Percentiles rank a stretch among this genome's conserved stretches.
phyloP scores from a whole-genome alignment of 1,140 invertebrate genomes.

The Camponotus vicinus region DNA sequence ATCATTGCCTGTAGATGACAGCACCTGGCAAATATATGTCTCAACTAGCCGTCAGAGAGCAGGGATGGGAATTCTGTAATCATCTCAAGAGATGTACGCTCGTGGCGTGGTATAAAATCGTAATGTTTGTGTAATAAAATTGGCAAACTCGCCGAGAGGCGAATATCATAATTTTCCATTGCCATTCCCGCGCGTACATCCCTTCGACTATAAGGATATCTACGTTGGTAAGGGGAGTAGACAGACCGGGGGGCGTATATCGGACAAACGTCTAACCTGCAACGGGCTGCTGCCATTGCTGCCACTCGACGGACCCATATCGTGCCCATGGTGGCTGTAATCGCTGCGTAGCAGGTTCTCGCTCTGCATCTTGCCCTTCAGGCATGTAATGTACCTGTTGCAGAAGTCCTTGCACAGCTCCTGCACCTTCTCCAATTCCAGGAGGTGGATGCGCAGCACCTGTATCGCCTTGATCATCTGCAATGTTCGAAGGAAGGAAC shows the following conservation, averaged over 20 bases:
- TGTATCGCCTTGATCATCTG: constrained; percentile 99
- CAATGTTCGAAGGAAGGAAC: constrained; percentile 54
- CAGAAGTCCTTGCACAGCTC: constrained; percentile 99
- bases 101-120: constrained; percentile 11
- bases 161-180: background rate
- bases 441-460: constrained; percentile 97
- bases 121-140: background rate
- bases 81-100: constrained; percentile 81
- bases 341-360: constrained; percentile 95
- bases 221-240: constrained; percentile 81
- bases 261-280: constrained; percentile 82
- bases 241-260: constrained; percentile 66
- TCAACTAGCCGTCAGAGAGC: constrained; percentile 87
- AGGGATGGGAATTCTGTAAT: constrained; percentile 85
- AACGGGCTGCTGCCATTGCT: constrained; percentile 87
- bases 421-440: constrained; percentile 98
- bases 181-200: constrained; percentile 74
- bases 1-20: constrained; percentile 88
- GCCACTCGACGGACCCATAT: constrained; percentile 87
- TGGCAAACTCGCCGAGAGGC: background rate
- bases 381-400: constrained; percentile 97
- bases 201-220: constrained; percentile 81
- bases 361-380: constrained; percentile 99
- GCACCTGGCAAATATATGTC: constrained; percentile 88
- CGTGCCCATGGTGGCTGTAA: constrained; percentile 87